phyloP scores from a whole-genome alignment of 2,888 invertebrate genomes.

The Perizoma flavofasciatum region DNA sequence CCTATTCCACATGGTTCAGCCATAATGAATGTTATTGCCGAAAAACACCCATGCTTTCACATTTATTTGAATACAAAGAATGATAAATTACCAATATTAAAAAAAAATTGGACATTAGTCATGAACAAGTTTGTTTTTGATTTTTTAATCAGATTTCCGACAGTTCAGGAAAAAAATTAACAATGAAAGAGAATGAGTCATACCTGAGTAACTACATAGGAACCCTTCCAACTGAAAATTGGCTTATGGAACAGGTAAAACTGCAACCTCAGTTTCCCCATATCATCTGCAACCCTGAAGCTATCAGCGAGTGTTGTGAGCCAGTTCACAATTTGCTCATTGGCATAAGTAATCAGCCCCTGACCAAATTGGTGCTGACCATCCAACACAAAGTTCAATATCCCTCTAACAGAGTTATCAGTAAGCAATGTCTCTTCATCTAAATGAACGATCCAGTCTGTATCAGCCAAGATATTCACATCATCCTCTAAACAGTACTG shows the following conservation, averaged over 20 bases:
- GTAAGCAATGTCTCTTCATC: slow-evolving; percentile 98
- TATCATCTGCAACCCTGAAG: slow-evolving; percentile 97
- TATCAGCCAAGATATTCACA: slow-evolving; percentile 92
- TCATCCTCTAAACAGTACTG: slow-evolving; percentile 97
- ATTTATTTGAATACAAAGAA: too few relatives aligned
- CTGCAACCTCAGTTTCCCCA: slow-evolving; percentile 97
- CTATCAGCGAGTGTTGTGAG: slow-evolving; percentile 97
- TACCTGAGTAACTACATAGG: slow-evolving; percentile 98
- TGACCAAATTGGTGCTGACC: slow-evolving; percentile 98
- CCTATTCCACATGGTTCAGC: too few relatives aligned
- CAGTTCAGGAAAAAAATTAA: background rate
- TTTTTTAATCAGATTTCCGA: too few relatives aligned
- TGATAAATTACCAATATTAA: too few relatives aligned
- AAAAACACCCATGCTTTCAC: too few relatives aligned
- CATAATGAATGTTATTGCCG: too few relatives aligned
- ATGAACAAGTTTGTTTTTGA: too few relatives aligned
- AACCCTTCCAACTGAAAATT: slow-evolving; percentile 98
- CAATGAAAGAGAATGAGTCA: slow-evolving; percentile 2
- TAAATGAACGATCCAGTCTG: slow-evolving; percentile 98
- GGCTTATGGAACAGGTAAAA: slow-evolving; percentile 97
- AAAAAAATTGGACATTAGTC: too few relatives aligned
- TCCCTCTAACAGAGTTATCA: slow-evolving; percentile 94
- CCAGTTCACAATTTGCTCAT: slow-evolving; percentile 98
- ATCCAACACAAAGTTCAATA: slow-evolving; percentile 96
- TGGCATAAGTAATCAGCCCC: slow-evolving; percentile 97